phyloP scores from a whole-genome alignment of 2,113 vertebrate species.

The Tachysurus vachellii region DNA sequence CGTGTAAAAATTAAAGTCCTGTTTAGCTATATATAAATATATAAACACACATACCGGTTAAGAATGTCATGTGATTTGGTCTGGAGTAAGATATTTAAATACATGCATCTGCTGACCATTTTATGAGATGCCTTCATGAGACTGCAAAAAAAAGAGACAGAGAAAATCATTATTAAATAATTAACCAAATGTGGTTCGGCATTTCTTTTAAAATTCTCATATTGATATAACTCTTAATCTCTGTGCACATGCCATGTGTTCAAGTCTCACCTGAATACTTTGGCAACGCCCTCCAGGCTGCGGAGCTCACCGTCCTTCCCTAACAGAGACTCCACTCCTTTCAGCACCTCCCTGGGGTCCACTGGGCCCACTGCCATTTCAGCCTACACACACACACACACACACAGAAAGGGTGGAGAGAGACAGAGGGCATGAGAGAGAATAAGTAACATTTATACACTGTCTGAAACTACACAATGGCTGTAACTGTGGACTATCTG shows the following conservation, averaged over 20 bases:
- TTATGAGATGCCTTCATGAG: slow-evolving; percentile 94
- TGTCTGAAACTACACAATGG: not conserved
- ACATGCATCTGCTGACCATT: slow-evolving; percentile 96
- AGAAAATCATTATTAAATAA: not conserved
- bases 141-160: slow-evolving; percentile 63
- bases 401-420: not conserved
- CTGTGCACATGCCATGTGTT: not conserved
- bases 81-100: slow-evolving; percentile 93
- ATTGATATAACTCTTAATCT: not conserved
- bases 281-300: slow-evolving; percentile 86
- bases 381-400: slow-evolving; percentile 61
- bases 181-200: not conserved
- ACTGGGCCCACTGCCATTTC: slow-evolving; percentile 90
- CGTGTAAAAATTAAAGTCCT: no score
- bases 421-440: not conserved
- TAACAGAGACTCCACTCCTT: slow-evolving; percentile 86
- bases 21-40: not conserved
- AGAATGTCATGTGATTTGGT: slow-evolving; percentile 86
- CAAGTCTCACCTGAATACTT: slow-evolving; percentile 84
- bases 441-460: slow-evolving; percentile 21
- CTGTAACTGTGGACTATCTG: not conserved
- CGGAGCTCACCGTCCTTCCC: slow-evolving; percentile 91
- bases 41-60: slow-evolving; percentile 73
- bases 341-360: slow-evolving; percentile 91
- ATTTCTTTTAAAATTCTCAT: not conserved